A percentile compares a stretch with the other conserved stretches of the same genome.
Conservation (phyloP, 2,797 vertebrate species). For the Sciaenops ocellatus region DNA sequence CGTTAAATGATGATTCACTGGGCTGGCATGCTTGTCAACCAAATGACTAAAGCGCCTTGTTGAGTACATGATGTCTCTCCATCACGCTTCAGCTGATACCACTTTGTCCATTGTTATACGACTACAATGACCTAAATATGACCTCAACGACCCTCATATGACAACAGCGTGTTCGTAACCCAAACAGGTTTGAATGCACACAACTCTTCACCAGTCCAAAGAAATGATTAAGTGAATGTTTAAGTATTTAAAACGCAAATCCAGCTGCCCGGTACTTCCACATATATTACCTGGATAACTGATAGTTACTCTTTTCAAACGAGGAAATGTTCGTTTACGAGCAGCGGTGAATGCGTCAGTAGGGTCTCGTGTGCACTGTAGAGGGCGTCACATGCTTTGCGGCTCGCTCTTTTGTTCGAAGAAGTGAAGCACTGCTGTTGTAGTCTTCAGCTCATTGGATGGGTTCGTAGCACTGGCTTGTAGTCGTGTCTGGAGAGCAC, state of each 20-base stretch:
- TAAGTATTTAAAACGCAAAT: too few relatives aligned
- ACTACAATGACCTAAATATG: too few relatives aligned
- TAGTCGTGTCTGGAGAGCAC: background rate
- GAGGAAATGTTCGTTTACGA: background rate
- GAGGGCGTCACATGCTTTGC: background rate
- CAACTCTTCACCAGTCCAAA: too few relatives aligned
- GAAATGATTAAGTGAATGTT: too few relatives aligned
- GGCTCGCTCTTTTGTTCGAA: background rate
- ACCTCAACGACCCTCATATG: too few relatives aligned
- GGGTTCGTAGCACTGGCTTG: too few relatives aligned
- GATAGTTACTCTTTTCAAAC: background rate
- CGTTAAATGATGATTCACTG: background rate
- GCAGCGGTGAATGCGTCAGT: constrained; percentile 25
- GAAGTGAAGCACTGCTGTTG: background rate
- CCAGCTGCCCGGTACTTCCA: too few relatives aligned
- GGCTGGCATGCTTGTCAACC: background rate
- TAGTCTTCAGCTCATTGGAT: background rate
- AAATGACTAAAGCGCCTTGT: background rate
- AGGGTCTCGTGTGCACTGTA: background rate
- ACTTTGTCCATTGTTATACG: background rate
- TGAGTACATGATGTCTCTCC: background rate
- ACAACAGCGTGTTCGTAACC: too few relatives aligned
- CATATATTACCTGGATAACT: too few relatives aligned
- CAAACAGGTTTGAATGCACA: too few relatives aligned
- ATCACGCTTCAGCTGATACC: background rate